phyloP scores from a whole-genome alignment of 2,113 vertebrate genomes.

The Nestor notabilis region DNA sequence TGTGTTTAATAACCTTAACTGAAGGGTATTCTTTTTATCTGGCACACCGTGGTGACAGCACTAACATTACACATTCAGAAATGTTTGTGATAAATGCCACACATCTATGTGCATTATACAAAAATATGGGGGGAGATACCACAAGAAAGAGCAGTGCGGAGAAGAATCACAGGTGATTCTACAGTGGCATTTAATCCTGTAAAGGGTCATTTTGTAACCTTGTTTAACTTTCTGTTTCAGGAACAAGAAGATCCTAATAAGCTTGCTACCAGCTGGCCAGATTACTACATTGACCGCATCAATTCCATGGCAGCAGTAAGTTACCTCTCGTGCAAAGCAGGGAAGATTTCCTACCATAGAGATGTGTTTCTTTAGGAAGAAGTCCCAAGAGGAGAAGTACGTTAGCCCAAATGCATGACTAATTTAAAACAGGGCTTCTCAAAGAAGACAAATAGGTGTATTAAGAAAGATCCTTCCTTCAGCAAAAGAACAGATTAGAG shows the following conservation, averaged over 20 bases:
- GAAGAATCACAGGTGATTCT: background rate
- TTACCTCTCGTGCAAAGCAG: background rate
- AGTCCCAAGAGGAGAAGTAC: background rate
- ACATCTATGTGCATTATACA: background rate
- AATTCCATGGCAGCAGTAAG: constrained; percentile 98
- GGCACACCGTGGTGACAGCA: background rate
- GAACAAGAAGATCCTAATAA: constrained; percentile 98
- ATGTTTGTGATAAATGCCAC: background rate
- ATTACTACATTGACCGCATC: constrained; percentile 98
- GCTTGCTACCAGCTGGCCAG: constrained; percentile 97
- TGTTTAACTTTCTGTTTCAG: constrained; percentile 73
- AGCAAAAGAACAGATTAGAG: background rate
- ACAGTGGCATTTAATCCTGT: background rate
- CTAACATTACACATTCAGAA: background rate
- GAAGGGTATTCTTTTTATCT: background rate
- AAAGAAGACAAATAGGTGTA: background rate
- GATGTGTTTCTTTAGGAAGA: background rate
- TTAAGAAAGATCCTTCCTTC: background rate
- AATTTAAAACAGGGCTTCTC: background rate
- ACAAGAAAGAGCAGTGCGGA: background rate
- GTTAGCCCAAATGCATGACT: background rate
- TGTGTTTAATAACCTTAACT: background rate
- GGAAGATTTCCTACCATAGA: background rate
- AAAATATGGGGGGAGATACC: background rate
- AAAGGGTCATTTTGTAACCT: background rate